phyloP scores from a whole-genome alignment of 2,113 vertebrate species.

The Calypte anna region DNA sequence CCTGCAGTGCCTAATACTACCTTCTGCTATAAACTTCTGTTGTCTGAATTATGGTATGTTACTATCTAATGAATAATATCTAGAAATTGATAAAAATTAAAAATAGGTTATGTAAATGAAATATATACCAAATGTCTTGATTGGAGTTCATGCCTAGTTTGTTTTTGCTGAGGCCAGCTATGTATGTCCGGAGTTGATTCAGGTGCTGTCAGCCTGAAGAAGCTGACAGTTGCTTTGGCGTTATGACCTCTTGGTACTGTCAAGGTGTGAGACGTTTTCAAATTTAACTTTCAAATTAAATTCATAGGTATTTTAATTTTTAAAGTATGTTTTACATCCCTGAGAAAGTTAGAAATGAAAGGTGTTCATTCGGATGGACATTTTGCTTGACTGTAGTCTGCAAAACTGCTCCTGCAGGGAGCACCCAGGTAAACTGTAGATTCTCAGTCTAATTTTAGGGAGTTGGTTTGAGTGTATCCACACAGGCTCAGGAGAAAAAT shows the following conservation, averaged over 20 bases:
- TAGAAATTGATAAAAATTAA: neutral
- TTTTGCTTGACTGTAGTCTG: neutral
- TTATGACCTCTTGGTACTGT: neutral
- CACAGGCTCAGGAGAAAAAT: neutral
- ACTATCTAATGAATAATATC: neutral
- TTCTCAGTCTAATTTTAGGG: neutral
- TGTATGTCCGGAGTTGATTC: neutral
- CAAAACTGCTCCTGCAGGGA: neutral
- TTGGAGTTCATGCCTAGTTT: neutral
- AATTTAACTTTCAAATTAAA: neutral
- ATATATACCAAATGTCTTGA: neutral
- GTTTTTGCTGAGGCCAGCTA: neutral
- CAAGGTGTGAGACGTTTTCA: neutral
- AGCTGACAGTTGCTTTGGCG: neutral
- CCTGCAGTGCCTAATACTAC: neutral
- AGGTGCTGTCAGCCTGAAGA: neutral
- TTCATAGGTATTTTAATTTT: neutral
- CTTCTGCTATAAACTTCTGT: neutral
- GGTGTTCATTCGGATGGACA: neutral
- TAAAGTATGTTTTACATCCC: neutral
- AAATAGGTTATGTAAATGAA: neutral
- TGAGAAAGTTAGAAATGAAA: neutral
- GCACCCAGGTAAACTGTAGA: accelerated
- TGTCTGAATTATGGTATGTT: neutral
- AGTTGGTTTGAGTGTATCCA: neutral